Base-by-base conservation (phyloP, 2,797 vertebrate genomes). In the Steatocranus sp. region DNA sequence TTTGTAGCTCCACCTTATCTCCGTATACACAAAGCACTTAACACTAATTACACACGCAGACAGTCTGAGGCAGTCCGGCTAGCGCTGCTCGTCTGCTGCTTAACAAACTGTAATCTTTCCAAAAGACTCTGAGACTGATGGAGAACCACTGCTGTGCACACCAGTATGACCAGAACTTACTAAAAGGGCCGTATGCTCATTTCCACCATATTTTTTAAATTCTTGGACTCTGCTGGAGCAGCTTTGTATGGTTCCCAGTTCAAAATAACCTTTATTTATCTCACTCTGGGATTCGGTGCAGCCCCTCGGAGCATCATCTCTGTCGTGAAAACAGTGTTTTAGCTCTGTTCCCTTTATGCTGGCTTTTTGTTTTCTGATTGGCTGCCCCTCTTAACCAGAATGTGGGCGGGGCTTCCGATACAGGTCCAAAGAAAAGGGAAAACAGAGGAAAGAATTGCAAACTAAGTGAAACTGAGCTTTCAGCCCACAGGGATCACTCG, bases 261-360 rank as follows among this genome's bases (percentile, higher is more conserved):
- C 36, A 68, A 38, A 0, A 11, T 25, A 43, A 41, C 20, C 63
- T 25, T 43, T 43, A 68, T 68, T 43, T 23, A 43, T 43, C 36
- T 17, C 36, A 68, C 12, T 41, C 14, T 11, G 23, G 38, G 38
- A 25, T 7, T 70, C 15, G 8, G 9, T 46, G 66, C 38, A 25
- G 36, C 61, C 61, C 36, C 20, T 17, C 3, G 1, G 61, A 10
- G 61, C 36, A 66, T 41, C 61, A 9, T 25, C 8, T 41, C 36
- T 3, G 2, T 61, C 4, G 1, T 68, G 8, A 68, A 41, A 15
- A 4, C 12, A 15, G 38, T 6, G 2, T 15, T 66, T 66, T 66
- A 15, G 3, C 34, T 41, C 12, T 0, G 11, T 14, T 20, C 3
- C 61, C 61, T 38, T 38, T 6, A 8, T 0, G 7, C n/a, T 0